Evolutionary conservation across 2,888 invertebrate species (phyloP), one percentile per base, ranked within the genome.

Genomic region (Litoditis marina): DNA sequence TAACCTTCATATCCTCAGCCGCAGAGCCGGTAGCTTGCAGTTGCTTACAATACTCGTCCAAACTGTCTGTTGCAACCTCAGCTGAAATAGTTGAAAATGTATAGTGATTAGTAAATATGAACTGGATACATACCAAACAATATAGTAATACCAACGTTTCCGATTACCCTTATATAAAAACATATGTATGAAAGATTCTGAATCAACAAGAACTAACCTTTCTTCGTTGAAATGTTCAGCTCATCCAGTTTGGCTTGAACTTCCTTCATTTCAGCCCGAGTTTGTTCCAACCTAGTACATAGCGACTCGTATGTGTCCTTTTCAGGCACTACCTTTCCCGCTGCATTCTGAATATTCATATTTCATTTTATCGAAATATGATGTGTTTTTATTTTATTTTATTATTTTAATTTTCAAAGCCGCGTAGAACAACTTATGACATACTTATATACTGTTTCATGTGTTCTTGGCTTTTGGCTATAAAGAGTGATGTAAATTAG

Each of bases 281-380:
- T 58, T 1, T 60, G 60, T 32, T 72, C 69, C 64, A 76, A 47
- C 32, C 73, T 69, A 27, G 30, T 57, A 51, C 60, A 64, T 3
- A 76, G 46, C 34, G 66, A 68, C 44, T 73, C 74, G 63, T 74
- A 76, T 1, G 72, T 74, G 34, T 76, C 73, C 25, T 59, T 69
- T 28, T 64, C 64, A 0, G 61, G 50, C 6, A 30, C 32, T 0
- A 47, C 34, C 28, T 55, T 54, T 19, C 60, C 60, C 28, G 51
- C 36, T 2, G 51, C 51, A 44, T 53, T 60, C 60, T 60, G 19
- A 22, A 52, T 8, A 5, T 56, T 16, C 19, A 31, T 25, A n/a
- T n/a, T n/a, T n/a, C n/a, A n/a, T n/a, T n/a, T n/a, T n/a, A n/a
- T n/a, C n/a, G n/a, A n/a, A n/a, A n/a, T n/a, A n/a, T n/a, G n/a